Percentiles rank a stretch among this genome's conserved stretches.
These are phyloP conservation scores for Luehdorfia chinensis DNA, from an alignment of 1,140 invertebrate species.

Conservation along the genomic window DNA sequence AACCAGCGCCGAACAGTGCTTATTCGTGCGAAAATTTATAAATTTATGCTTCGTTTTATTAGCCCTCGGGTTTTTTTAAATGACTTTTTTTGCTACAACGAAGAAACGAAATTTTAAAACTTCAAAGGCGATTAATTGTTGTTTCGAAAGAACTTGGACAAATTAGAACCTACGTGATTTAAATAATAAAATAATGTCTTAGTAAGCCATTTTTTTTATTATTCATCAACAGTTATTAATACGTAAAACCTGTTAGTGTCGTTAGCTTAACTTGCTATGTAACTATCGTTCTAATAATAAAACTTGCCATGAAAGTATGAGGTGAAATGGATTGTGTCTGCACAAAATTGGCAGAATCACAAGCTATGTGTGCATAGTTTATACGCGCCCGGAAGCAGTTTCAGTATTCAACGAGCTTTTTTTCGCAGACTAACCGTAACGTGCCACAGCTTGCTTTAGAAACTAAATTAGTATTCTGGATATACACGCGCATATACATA, in stretches of 20 bases:
- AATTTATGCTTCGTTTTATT: slow-evolving; percentile 55
- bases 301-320: too few species aligned
- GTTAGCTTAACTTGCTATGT: too few species aligned
- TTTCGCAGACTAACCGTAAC: slow-evolving; percentile 4
- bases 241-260: too few species aligned
- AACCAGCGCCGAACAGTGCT: slow-evolving; percentile 38
- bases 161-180: slow-evolving; percentile 8
- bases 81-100: slow-evolving; percentile 32
- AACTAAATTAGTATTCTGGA: slow-evolving; percentile 10
- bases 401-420: slow-evolving; percentile 14
- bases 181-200: neutral
- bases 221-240: too few species aligned
- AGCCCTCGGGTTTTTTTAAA: slow-evolving; percentile 39
- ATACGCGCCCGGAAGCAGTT: slow-evolving; percentile 2
- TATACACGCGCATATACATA: slow-evolving; percentile 1
- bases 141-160: slow-evolving; percentile 13
- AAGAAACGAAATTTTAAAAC: slow-evolving; percentile 21
- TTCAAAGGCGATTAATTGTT: slow-evolving; percentile 19
- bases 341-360: slow-evolving; percentile 14
- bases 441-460: neutral
- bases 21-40: slow-evolving; percentile 51
- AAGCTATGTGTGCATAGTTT: slow-evolving; percentile 16
- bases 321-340: slow-evolving; percentile 11
- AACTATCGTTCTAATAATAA: too few species aligned
- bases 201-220: too few species aligned